Conservation (phyloP, 2,888 invertebrate species). For the Therioaphis trifolii region DNA sequence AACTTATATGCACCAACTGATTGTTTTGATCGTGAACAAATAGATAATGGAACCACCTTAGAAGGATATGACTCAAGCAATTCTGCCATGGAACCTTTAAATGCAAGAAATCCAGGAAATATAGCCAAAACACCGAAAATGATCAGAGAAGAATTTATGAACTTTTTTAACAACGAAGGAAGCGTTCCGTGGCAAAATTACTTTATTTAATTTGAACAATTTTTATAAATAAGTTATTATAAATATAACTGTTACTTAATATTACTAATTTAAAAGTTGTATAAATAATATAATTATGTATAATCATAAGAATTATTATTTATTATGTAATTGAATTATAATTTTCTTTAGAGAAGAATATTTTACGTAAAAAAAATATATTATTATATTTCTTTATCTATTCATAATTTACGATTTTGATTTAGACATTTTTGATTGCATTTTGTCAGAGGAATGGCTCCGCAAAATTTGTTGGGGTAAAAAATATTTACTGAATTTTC, state of each 20-base stretch:
- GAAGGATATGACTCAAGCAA: slow-evolving; percentile 2
- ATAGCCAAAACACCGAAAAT: not conserved
- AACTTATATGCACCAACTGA: slow-evolving; percentile 7
- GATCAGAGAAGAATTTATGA: slow-evolving; percentile 27
- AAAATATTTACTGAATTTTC: too few species aligned
- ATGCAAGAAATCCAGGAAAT: slow-evolving; percentile 4
- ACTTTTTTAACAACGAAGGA: slow-evolving; percentile 8
- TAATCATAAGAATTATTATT: too few species aligned
- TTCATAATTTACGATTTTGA: too few species aligned
- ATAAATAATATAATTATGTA: too few species aligned
- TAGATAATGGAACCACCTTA: slow-evolving; percentile 21
- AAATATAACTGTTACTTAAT: slow-evolving; percentile 1
- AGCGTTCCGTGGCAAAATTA: slow-evolving; percentile 6
- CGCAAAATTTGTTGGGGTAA: too few species aligned
- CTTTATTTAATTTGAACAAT: slow-evolving; percentile 6
- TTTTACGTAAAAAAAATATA: too few species aligned
- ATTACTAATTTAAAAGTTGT: too few species aligned
- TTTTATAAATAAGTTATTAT: slow-evolving; percentile 2
- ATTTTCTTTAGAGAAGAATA: too few species aligned
- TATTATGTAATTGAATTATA: too few species aligned
- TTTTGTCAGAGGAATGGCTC: too few species aligned
- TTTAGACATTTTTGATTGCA: too few species aligned
- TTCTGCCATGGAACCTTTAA: slow-evolving; percentile 8
- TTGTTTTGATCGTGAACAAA: slow-evolving; percentile 5
- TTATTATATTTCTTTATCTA: too few species aligned